These are phyloP conservation scores for Xyliphius kryptos DNA, from an alignment of 2,113 vertebrate genomes.

Conservation along the genomic window DNA sequence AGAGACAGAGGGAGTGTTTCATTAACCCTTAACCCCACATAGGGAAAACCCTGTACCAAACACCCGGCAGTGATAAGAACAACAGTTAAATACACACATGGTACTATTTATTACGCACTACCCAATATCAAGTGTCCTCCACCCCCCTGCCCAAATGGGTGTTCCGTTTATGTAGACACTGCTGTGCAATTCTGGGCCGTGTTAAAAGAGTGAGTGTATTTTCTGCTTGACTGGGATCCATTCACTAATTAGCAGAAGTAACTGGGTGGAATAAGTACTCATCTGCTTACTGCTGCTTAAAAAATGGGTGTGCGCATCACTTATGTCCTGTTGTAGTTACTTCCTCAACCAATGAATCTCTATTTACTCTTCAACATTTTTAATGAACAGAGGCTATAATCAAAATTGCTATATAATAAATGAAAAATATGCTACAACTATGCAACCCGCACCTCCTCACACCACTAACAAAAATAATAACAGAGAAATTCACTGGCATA, in stretches of 20 bases:
- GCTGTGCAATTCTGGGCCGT: conserved; percentile 81
- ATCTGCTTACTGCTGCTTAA: conserved; percentile 78
- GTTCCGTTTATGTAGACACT: conserved; percentile 79
- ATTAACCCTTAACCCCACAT: conserved; percentile 98
- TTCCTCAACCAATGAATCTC: no score
- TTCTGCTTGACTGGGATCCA: conserved; percentile 85
- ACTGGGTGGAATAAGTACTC: conserved; percentile 84
- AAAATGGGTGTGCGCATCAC: conserved; percentile 55
- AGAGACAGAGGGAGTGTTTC: conserved; percentile 97
- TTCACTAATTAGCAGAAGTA: conserved; percentile 88
- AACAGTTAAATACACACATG: conserved; percentile 90
- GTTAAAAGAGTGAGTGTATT: conserved; percentile 82
- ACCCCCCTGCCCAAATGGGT: conserved; percentile 61
- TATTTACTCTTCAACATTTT: no score
- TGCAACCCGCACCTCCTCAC: no score
- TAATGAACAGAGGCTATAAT: no score
- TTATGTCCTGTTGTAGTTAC: background rate
- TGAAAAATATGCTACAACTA: no score
- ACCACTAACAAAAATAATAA: no score
- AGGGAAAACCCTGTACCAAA: conserved; percentile 87
- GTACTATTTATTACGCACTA: conserved; percentile 90
- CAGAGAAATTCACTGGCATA: no score
- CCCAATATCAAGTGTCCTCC: conserved; percentile 33
- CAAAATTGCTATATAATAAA: no score
- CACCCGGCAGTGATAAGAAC: conserved; percentile 91